phyloP scores from a whole-genome alignment of 2,888 invertebrate species.

The Trypoxylon attenuatum region DNA sequence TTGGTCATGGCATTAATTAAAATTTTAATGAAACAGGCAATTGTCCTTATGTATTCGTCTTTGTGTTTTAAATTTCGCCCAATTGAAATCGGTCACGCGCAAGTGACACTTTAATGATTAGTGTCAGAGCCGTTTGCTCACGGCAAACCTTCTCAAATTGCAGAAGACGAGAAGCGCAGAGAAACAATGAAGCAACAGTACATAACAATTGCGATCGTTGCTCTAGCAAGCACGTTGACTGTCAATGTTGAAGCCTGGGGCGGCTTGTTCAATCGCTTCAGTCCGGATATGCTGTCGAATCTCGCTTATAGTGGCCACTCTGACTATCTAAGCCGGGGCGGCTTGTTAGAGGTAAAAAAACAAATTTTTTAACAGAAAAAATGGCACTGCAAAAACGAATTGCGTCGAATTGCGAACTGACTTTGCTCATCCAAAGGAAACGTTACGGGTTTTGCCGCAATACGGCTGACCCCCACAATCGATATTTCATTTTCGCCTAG shows the following conservation, averaged over 20 bases:
- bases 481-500: slow-evolving; percentile 43
- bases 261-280: slow-evolving; percentile 89
- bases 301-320: slow-evolving; percentile 85
- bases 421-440: no score
- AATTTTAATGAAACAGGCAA: no score
- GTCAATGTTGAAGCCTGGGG: slow-evolving; percentile 81
- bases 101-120: no score
- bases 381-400: not conserved
- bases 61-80: no score
- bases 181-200: slow-evolving; percentile 53
- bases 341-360: slow-evolving; percentile 76
- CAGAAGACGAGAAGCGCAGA: slow-evolving; percentile 24
- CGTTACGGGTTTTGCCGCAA: slow-evolving; percentile 28
- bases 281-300: slow-evolving; percentile 89
- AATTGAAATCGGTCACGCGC: no score
- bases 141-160: no score
- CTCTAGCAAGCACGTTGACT: slow-evolving; percentile 57
- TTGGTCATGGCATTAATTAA: no score
- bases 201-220: slow-evolving; percentile 51
- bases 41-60: no score
- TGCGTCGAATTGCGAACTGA: not conserved
- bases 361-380: not conserved
- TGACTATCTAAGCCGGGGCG: slow-evolving; percentile 73
- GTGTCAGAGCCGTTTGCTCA: no score
- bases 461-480: slow-evolving; percentile 33